Percentiles rank a stretch among this genome's conserved stretches.
Conservation (phyloP, 2,888 invertebrate genomes). For the Caradrina kadenii region DNA sequence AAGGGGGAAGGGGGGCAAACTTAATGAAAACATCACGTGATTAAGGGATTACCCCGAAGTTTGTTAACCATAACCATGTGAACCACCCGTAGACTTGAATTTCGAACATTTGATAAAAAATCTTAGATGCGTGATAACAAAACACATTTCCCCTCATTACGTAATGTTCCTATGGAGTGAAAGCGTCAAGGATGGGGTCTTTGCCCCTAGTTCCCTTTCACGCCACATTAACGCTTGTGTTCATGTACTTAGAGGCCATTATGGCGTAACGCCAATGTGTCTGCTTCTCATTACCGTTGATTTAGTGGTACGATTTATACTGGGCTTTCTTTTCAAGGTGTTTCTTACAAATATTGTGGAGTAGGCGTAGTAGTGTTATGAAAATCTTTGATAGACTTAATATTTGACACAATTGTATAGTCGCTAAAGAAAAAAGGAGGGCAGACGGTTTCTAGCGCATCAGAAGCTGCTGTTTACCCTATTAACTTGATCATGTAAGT, state of each 20-base stretch:
- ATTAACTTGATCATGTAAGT: no score
- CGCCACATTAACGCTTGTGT: slow-evolving; percentile 59
- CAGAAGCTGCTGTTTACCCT: no score
- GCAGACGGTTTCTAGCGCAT: no score
- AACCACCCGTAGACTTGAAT: background rate
- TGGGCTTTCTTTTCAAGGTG: slow-evolving; percentile 64
- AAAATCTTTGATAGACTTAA: background rate
- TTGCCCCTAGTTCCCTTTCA: slow-evolving; percentile 65
- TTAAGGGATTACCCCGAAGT: background rate
- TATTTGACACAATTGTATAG: no score
- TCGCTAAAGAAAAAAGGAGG: no score
- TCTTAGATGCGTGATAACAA: slow-evolving; percentile 12
- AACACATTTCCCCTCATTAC: slow-evolving; percentile 50
- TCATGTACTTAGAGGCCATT: slow-evolving; percentile 53
- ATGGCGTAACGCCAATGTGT: slow-evolving; percentile 50
- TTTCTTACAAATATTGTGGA: slow-evolving; percentile 34
- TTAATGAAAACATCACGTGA: no score
- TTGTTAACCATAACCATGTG: background rate
- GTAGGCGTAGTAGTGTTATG: background rate
- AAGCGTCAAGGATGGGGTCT: slow-evolving; percentile 74
- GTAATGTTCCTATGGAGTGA: slow-evolving; percentile 66
- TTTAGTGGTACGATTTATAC: slow-evolving; percentile 65
- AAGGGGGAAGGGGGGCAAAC: no score
- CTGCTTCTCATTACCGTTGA: slow-evolving; percentile 65
- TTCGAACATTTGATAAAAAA: slow-evolving; percentile 11